Percentiles rank a stretch among this genome's conserved stretches.
Evolutionary conservation across 2,797 vertebrate species (phyloP).

Genomic region (Vireo griseus): DNA sequence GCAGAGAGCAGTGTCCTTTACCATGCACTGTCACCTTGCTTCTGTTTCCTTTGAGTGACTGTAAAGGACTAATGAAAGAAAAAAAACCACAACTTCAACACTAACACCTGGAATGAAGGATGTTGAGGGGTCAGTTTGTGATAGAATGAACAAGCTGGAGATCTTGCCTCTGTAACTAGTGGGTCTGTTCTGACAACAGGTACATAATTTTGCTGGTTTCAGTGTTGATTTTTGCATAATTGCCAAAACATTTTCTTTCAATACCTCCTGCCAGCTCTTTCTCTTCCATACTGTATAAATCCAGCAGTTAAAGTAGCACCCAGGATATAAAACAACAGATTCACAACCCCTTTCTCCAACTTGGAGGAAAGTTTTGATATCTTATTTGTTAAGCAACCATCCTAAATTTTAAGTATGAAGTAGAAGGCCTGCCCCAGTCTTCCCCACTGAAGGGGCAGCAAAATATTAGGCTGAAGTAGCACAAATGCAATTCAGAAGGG

Average conservation of each 20-base stretch:
- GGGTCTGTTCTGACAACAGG: background rate
- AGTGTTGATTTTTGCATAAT: background rate
- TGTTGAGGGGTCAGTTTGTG: background rate
- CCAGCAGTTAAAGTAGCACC: background rate
- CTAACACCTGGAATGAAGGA: background rate
- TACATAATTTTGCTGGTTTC: background rate
- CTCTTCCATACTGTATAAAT: background rate
- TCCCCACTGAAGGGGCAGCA: background rate
- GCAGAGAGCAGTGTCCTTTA: background rate
- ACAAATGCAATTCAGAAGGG: background rate
- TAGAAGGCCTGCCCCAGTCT: background rate
- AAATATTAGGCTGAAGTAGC: background rate
- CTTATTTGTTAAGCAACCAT: background rate
- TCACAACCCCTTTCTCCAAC: background rate
- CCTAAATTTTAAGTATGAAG: background rate
- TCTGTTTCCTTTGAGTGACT: background rate
- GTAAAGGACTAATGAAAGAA: background rate
- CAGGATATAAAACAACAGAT: background rate
- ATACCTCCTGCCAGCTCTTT: background rate
- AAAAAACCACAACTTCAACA: accelerated
- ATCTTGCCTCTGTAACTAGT: background rate
- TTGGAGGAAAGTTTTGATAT: background rate
- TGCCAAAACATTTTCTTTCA: background rate
- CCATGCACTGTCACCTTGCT: background rate
- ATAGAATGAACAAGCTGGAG: background rate